Conservation (phyloP, 2,113 vertebrate genomes). For the Rhabdomys dilectus region DNA sequence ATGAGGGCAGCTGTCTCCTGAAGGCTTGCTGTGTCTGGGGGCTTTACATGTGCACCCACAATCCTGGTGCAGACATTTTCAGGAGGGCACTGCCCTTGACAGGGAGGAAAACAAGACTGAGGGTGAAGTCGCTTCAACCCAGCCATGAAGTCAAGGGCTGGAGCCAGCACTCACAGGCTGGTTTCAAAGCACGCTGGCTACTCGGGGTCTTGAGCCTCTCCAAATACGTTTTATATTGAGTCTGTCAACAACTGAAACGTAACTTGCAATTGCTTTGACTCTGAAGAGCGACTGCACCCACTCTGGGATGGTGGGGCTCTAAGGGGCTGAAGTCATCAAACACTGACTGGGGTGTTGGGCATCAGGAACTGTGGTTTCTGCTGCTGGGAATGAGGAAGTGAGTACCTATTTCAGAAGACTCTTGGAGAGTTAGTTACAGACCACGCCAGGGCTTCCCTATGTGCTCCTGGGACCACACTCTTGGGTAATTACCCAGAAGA, state of each 20-base stretch:
- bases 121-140: not conserved
- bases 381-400: not conserved
- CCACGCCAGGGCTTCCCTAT: not conserved
- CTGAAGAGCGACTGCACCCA: not conserved
- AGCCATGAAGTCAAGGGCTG: not conserved
- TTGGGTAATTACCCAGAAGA: not conserved
- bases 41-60: not conserved
- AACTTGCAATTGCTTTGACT: not conserved
- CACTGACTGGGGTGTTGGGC: fast-evolving
- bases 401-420: not conserved
- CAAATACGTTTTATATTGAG: not conserved
- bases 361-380: not conserved
- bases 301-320: not conserved
- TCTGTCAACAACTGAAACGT: not conserved
- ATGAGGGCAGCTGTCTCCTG: not conserved
- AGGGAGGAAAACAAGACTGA: not conserved
- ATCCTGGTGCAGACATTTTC: not conserved
- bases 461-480: not conserved
- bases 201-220: not conserved
- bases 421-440: not conserved
- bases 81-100: not conserved
- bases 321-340: too few species aligned
- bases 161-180: not conserved
- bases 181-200: not conserved
- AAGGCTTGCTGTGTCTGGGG: not conserved